Base-by-base conservation (phyloP, 2,888 invertebrate genomes). In the Ametastegia equiseti region DNA sequence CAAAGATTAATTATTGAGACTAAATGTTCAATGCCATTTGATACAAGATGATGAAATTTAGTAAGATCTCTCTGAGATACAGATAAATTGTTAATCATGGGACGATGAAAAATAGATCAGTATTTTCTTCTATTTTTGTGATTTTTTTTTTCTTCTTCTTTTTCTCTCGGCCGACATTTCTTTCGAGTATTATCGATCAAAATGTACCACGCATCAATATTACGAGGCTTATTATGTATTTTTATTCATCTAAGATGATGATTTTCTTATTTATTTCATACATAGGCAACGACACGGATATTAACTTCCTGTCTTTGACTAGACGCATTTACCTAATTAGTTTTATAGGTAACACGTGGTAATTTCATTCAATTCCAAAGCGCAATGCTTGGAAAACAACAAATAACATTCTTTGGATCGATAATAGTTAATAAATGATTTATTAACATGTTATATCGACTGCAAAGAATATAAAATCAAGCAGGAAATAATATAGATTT, bases 241-340 rank as follows among this genome's bases (percentile, higher is more conserved):
- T 27, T 57, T 0, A 57, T 57, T 57, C 23, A 69, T n/a, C 47
- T 27, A 57, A 30, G 42, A 42, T 42, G 5, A 42, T 42, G 5
- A 5, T 5, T 42, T 42, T 9, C 9, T 42, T 9, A 42, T 6
- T 27, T 2, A 13, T 60, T 60, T 13, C 30, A 30, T 13, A 60
- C 9, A 15, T 60, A 60, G 60, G 30, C 60, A 60, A 60, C 30
- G 60, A 60, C 60, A 60, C 30, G 30, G 15, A 60, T 60, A 15
- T 27, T 75, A 13, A 19, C 9, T 75, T 75, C 36, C 54, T 75
- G 75, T 54, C 54, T 75, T 36, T 54, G 75, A 75, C 75, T 75
- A 75, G 75, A 75, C 54, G 75, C 54, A 50, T 75, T 50, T 75
- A 75, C 75, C 75, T 75, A 75, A 75, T 27, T 11, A 6, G 5